These are phyloP conservation scores for Tipula vernalis DNA, from an alignment of 2,888 invertebrate genomes.

Conservation along the genomic window DNA sequence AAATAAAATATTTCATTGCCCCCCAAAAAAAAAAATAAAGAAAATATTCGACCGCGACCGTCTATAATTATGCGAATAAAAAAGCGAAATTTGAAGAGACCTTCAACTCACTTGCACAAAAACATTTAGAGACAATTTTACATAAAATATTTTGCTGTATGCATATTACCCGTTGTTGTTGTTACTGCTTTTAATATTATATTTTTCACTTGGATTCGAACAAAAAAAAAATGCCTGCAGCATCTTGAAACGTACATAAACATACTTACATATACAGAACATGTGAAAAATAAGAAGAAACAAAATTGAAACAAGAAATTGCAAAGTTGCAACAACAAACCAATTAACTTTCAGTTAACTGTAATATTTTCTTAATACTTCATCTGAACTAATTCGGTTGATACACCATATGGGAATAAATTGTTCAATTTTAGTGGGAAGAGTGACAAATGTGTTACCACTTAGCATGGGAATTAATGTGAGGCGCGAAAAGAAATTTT, in stretches of 20 bases:
- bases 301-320: neutral
- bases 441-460: neutral
- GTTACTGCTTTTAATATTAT: neutral
- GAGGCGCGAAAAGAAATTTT: neutral
- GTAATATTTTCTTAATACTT: neutral
- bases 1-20: neutral
- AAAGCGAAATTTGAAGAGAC: neutral
- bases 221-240: neutral
- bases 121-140: neutral
- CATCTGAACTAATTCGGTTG: neutral
- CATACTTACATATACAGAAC: neutral
- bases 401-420: neutral
- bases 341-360: neutral
- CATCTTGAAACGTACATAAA: neutral
- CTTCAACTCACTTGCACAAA: neutral
- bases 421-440: neutral
- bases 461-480: neutral
- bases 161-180: neutral
- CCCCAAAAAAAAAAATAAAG: neutral
- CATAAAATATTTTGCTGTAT: too few relatives aligned
- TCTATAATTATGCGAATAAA: neutral
- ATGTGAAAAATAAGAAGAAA: neutral
- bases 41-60: neutral
- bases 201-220: neutral
- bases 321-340: neutral